Conservation (phyloP, 1,140 invertebrate species). For the Orchestia grillus region DNA sequence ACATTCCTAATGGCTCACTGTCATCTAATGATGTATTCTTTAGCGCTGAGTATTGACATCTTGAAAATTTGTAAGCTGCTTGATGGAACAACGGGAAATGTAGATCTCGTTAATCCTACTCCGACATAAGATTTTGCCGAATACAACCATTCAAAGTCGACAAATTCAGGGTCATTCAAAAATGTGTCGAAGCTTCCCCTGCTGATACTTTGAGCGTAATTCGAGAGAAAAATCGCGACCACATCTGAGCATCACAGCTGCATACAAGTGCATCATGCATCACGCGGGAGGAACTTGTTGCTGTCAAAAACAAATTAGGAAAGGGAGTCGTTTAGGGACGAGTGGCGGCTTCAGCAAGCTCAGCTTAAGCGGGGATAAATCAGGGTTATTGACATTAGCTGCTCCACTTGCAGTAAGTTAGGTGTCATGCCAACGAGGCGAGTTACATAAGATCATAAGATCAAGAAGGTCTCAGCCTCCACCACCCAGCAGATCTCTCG, state of each 20-base stretch:
- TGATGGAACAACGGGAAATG: too few relatives aligned
- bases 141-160: too few relatives aligned
- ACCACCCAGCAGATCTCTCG: not conserved
- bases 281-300: not conserved
- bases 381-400: slow-evolving; percentile 7
- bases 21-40: too few relatives aligned
- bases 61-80: too few relatives aligned
- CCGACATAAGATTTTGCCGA: too few relatives aligned
- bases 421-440: not conserved
- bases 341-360: too few relatives aligned
- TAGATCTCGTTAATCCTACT: too few relatives aligned
- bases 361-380: not conserved
- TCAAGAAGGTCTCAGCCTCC: not conserved
- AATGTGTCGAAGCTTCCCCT: not conserved
- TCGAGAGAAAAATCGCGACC: not conserved
- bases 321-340: not conserved
- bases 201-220: not conserved
- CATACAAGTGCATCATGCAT: not conserved
- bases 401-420: not conserved
- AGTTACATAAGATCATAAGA: not conserved
- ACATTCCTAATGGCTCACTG: too few relatives aligned
- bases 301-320: slow-evolving; percentile 9
- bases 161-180: not conserved
- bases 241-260: not conserved
- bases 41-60: too few relatives aligned